Conservation (phyloP, 1,140 invertebrate species). For the Nilaparvata lugens region DNA sequence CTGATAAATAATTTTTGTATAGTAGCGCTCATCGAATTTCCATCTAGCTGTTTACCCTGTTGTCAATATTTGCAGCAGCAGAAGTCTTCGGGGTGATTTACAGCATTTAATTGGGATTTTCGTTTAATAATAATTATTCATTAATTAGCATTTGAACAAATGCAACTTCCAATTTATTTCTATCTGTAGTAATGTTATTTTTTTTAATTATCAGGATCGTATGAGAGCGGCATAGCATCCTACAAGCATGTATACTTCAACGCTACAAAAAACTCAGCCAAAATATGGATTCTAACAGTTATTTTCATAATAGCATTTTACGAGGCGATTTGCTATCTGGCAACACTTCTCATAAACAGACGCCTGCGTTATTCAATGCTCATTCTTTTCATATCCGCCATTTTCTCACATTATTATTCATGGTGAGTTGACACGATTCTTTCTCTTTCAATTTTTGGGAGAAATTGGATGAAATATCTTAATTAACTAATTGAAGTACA, state of each 20-base stretch:
- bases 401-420: slow-evolving; percentile 75
- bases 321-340: slow-evolving; percentile 57
- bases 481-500: no score
- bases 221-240: slow-evolving; percentile 60
- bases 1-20: no score
- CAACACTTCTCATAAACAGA: slow-evolving; percentile 43
- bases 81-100: no score
- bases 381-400: slow-evolving; percentile 53
- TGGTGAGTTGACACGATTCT: slow-evolving; percentile 35
- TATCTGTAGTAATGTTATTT: not conserved
- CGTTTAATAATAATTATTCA: no score
- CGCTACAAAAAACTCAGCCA: slow-evolving; percentile 58
- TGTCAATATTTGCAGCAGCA: no score
- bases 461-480: not conserved
- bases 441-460: not conserved
- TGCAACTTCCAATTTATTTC: no score
- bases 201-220: slow-evolving; percentile 45
- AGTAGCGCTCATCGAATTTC: no score
- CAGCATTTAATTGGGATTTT: no score
- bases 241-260: slow-evolving; percentile 83
- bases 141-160: no score
- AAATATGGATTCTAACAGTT: slow-evolving; percentile 66
- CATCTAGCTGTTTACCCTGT: no score
- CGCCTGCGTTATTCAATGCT: slow-evolving; percentile 58
- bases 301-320: slow-evolving; percentile 57